Conservation (phyloP, 2,113 vertebrate species). For the Cettia cetti region DNA sequence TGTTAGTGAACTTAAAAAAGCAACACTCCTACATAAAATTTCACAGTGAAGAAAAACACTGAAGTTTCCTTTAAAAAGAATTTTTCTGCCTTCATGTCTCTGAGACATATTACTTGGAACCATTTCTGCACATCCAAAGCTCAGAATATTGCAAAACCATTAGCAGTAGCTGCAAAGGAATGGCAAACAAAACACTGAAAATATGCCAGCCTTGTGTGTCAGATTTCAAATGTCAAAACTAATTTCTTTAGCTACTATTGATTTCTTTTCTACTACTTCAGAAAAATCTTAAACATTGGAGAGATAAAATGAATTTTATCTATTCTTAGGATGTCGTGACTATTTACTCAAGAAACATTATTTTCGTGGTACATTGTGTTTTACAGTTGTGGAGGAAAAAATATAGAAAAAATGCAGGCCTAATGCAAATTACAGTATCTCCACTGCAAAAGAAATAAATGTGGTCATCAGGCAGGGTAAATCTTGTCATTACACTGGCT, state of each 20-base stretch:
- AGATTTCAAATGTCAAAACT: background rate
- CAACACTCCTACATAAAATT: conserved; percentile 34
- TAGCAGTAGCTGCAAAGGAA: background rate
- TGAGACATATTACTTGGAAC: background rate
- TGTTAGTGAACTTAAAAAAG: conserved; percentile 19
- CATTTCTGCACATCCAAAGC: background rate
- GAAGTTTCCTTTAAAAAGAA: background rate
- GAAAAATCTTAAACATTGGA: background rate
- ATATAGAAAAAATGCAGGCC: background rate
- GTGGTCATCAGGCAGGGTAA: background rate
- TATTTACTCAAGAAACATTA: background rate
- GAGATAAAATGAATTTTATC: background rate
- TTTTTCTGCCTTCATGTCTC: background rate
- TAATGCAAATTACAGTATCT: background rate
- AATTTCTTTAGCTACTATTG: background rate
- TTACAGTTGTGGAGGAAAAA: background rate
- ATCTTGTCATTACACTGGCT: background rate
- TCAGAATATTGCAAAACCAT: background rate
- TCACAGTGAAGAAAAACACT: background rate
- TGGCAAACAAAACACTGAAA: background rate
- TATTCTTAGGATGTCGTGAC: background rate
- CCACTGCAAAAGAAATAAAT: background rate
- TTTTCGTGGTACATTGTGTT: background rate
- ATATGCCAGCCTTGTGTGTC: background rate
- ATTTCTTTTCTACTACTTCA: background rate